Base-by-base conservation (phyloP, 2,113 vertebrate species). In the Burhinus oedicnemus region DNA sequence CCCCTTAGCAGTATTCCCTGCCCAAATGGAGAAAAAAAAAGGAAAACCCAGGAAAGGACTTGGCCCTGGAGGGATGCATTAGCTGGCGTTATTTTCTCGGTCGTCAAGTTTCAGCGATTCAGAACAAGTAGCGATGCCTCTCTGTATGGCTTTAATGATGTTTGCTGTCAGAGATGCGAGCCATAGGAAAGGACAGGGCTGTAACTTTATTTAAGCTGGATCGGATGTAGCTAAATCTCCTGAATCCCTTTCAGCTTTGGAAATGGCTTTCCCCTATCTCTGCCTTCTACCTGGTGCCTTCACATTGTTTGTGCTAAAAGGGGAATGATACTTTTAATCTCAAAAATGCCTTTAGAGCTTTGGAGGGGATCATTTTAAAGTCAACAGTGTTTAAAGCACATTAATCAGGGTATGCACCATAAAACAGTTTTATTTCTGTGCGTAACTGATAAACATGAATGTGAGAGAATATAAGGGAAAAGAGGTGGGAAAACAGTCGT, bases 181-280 rank as follows among this genome's bases (percentile, higher is more conserved):
- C 95, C 49, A 2, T 20, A n/a, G 84, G 72, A 91, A 89, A 95
- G 88, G 84, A 96, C 34, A 96, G 70, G 64, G 91, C 81, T 94
- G 91, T 62, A 95, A 97, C 97, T 97, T 97, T 96, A 95, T 96
- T 97, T 97, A 94, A 97, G 70, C 81, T 58, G 68, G 76, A 72
- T 57, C 76, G 94, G 89, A n/a, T 90, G 78, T 61, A 76, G 89
- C 87, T 97, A 96, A 98, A 97, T 97, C 91, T 97, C 69, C 25
- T 38, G 61, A 96, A 66, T 95, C 94, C 83, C 84, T 96, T 92
- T 95, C 84, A 93, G 92, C 87, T 96, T 69, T 79, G 62, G 90
- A 97, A 97, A 96, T 95, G 80, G 45, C 64, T 87, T 94, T 96
- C 57, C 71, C 70, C 81, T 94, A 66, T 97, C 78, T 97, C 72